phyloP scores from a whole-genome alignment of 2,888 invertebrate genomes.

The Idaea aversata region DNA sequence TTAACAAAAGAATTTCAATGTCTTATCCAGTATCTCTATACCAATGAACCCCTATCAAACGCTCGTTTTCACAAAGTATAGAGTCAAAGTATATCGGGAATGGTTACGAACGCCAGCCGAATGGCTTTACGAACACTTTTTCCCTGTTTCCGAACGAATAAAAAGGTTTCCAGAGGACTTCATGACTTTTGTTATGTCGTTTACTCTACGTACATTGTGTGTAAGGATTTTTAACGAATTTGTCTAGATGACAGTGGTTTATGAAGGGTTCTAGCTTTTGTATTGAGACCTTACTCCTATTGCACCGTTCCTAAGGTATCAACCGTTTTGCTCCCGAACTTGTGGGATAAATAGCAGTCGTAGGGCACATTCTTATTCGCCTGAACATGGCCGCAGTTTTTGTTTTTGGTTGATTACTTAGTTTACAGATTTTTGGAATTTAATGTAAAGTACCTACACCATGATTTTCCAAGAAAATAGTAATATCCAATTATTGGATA shows the following conservation, averaged over 20 bases:
- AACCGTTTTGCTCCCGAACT: too few relatives aligned
- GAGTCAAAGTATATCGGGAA: slow-evolving; percentile 66
- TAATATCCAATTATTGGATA: too few relatives aligned
- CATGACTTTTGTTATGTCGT: slow-evolving; percentile 73
- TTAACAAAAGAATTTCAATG: slow-evolving; percentile 24
- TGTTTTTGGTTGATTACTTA: too few relatives aligned
- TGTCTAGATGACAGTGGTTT: not conserved
- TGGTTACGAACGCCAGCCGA: slow-evolving; percentile 60
- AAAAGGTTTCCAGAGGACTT: slow-evolving; percentile 69
- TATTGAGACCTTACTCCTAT: too few relatives aligned
- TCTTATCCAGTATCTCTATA: slow-evolving; percentile 41
- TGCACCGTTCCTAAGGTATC: too few relatives aligned
- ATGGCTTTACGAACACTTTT: slow-evolving; percentile 73
- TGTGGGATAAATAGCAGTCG: too few relatives aligned
- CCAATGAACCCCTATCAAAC: slow-evolving; percentile 64
- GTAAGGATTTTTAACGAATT: slow-evolving; percentile 19
- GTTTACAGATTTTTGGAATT: too few relatives aligned
- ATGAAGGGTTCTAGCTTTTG: too few relatives aligned
- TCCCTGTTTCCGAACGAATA: slow-evolving; percentile 72
- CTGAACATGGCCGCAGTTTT: too few relatives aligned
- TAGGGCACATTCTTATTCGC: too few relatives aligned
- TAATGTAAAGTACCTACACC: too few relatives aligned
- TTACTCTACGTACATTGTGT: slow-evolving; percentile 50
- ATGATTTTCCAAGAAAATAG: too few relatives aligned
- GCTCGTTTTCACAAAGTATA: slow-evolving; percentile 75